Percentiles rank a stretch among this genome's conserved stretches.
These are phyloP conservation scores for Maniola jurtina DNA, from an alignment of 1,140 invertebrate species.

Conservation along the genomic window DNA sequence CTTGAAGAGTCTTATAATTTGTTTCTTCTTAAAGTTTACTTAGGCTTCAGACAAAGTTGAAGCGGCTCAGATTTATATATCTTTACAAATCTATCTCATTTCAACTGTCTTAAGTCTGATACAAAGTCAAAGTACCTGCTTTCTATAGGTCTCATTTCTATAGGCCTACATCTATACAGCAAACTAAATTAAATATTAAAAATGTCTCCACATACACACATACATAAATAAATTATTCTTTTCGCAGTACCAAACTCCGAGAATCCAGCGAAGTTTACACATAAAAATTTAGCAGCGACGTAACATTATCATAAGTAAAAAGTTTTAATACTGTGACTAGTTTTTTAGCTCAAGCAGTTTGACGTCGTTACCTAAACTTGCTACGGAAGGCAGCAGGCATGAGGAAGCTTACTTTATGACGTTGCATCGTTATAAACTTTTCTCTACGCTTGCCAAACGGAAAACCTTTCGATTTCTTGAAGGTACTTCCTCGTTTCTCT, in stretches of 20 bases:
- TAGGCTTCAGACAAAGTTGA: too few species aligned
- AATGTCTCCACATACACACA: slow-evolving; percentile 9
- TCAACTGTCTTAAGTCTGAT: too few species aligned
- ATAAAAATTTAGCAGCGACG: slow-evolving; percentile 23
- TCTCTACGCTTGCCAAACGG: slow-evolving; percentile 24
- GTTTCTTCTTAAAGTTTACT: too few species aligned
- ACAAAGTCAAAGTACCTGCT: too few species aligned
- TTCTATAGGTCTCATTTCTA: background rate
- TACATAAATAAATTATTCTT: slow-evolving; percentile 10
- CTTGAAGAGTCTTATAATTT: too few species aligned
- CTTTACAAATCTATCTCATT: too few species aligned
- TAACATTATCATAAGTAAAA: slow-evolving; percentile 28
- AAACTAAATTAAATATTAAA: slow-evolving; percentile 6
- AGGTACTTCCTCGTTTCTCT: slow-evolving; percentile 11
- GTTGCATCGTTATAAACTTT: slow-evolving; percentile 32
- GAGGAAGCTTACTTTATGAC: slow-evolving; percentile 26
- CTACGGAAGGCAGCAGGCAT: slow-evolving; percentile 13
- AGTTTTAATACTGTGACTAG: slow-evolving; percentile 22
- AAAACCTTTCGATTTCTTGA: slow-evolving; percentile 23
- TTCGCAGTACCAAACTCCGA: slow-evolving; percentile 11
- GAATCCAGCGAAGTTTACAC: slow-evolving; percentile 17
- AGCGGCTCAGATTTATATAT: too few species aligned
- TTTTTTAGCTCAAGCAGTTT: slow-evolving; percentile 22
- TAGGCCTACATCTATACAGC: background rate
- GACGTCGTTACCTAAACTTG: slow-evolving; percentile 24